Evolutionary conservation across 2,888 invertebrate species (phyloP), one percentile per base, ranked within the genome.

Genomic region (Melinaea menophilus): DNA sequence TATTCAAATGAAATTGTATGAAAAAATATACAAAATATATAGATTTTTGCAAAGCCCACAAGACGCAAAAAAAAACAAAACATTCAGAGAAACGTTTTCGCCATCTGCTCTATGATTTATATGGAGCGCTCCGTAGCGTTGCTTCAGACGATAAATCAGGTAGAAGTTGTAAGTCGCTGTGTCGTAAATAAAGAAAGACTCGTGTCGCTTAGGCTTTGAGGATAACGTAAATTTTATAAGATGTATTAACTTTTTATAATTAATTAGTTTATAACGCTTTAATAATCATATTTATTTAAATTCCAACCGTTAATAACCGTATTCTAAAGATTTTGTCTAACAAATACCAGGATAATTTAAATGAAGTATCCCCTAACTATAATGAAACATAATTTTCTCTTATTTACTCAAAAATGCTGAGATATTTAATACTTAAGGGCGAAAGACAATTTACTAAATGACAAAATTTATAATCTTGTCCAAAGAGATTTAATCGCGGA

Each of bases 101-200:
- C 75, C 81, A 82, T 79, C 80, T 82, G 81, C 74, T 77, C 70
- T 76, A 72, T 82, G 82, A 82, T 82, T 82, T 82, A 82, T 81
- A 75, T 73, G 71, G 73, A 68, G 67, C 77, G 79, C 81, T 78
- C 77, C 71, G 76, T 75, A 75, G 75, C 73, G 73, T 69, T 70
- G 69, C 71, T 68, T 68, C 67, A 66, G 68, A 68, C 73, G 64
- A 78, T 78, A 80, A 80, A 80, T 80, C 80, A 76, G 56, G 54
- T 34, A 62, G 55, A 70, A 78, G 72, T 75, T 75, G 68, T 68
- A 71, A 72, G 70, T 71, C 71, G 65, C 65, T 66, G 65, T 72
- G 71, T 77, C 75, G 72, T 75, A 78, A 78, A 78, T 78, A 78
- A 76, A 74, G 72, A 74, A 76, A 55, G 59, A 45, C 56, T 59